Evolutionary conservation across 1,140 invertebrate species (phyloP), one percentile per base, ranked within the genome.

Genomic region (Caenorhabditis inopinata): DNA sequence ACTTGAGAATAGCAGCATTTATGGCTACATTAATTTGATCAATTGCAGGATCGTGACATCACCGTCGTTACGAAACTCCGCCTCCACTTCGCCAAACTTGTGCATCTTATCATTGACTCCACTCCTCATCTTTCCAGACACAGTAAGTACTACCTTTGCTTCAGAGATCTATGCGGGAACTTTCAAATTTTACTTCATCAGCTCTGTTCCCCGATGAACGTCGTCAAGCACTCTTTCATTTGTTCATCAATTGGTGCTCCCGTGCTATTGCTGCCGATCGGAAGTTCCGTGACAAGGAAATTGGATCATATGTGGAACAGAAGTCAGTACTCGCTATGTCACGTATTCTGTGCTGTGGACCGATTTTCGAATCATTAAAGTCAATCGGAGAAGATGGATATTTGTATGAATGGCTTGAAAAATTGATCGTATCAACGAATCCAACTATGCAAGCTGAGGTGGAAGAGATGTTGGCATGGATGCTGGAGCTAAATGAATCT

Each of bases 401-500:
- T 82, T 92, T 97, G 42, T 98, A 97, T 89, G 92, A 93, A 51
- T 98, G 96, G 96, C 90, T 99, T 46, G 94, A 96, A 89, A 91
- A 93, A 83, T 91, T 99, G 79, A 89, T 99, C 0, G 93, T 93
- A 35, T 96, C 94, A 45, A 92, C 92, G 86, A 94, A 97, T 86
- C 87, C 94, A 87, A 95, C 94, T 48, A 87, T 82, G 76, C 76
- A 79, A 27, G 47, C 23, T 12, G 76, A 96, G 94, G 93, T 97
- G 83, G 92, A 95, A 51, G 95, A 98, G 90, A 97, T 95, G 0
- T 93, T 98, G 9, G 94, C 97, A 1, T 89, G 97, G 35, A 89
- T 99, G 27, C 89, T 99, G 53, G 96, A 99, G 90, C 95, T 94
- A 83, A 99, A 99, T 91, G 93, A 96, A 1, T 96, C 98, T 88